Percentiles rank a stretch among this genome's conserved stretches.
Evolutionary conservation across 2,888 invertebrate genomes (phyloP).

Genomic region (Adelognathus sp.): DNA sequence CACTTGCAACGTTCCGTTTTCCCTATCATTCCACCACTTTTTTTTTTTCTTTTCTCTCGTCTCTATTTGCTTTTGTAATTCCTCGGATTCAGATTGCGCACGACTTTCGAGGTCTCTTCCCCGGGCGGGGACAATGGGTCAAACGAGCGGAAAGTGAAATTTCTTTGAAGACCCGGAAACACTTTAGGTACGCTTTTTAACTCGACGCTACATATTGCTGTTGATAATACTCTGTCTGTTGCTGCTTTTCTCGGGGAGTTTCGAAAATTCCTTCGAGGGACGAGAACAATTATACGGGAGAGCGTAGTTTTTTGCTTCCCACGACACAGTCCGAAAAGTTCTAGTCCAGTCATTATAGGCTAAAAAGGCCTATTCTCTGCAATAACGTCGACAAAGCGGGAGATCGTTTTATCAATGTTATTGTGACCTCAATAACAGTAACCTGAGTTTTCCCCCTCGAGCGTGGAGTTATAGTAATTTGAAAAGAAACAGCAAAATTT

Average conservation of each 20-base stretch:
- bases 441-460: too few species aligned
- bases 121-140: constrained; percentile 11
- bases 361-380: too few species aligned
- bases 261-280: background rate
- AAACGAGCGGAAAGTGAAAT: constrained; percentile 59
- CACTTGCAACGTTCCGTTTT: constrained; percentile 50
- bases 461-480: too few species aligned
- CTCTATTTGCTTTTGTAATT: background rate
- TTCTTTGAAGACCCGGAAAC: constrained; percentile 27
- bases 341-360: too few species aligned
- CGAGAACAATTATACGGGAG: background rate
- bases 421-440: too few species aligned
- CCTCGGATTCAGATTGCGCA: background rate
- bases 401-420: too few species aligned
- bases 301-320: background rate
- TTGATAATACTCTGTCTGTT: background rate
- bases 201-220: background rate
- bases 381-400: too few species aligned
- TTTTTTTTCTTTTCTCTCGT: constrained; percentile 21
- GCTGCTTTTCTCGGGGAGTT: background rate
- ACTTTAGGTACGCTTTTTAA: constrained; percentile 28
- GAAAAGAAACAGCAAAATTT: too few species aligned
- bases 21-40: constrained; percentile 37
- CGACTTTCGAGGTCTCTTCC: constrained; percentile 4
- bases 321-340: too few species aligned